These are phyloP conservation scores for Chrysomela aeneicollis DNA, from an alignment of 2,888 invertebrate species.

Conservation along the genomic window DNA sequence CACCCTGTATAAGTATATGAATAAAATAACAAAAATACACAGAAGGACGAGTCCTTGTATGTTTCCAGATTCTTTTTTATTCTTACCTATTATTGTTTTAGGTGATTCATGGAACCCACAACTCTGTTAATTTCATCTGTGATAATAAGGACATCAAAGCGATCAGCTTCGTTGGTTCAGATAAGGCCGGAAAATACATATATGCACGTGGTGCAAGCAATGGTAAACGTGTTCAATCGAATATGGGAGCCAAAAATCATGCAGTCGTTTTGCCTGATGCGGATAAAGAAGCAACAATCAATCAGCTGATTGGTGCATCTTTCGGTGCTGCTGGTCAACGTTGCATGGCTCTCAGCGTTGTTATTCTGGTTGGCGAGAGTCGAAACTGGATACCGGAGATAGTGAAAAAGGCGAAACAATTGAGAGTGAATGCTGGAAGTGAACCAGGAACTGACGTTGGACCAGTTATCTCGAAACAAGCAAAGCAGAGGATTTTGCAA, in stretches of 20 bases:
- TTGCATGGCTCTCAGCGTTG: constrained; percentile 98
- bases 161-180: constrained; percentile 98
- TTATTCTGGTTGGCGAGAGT: constrained; percentile 88
- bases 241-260: constrained; percentile 99
- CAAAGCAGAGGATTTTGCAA: constrained; percentile 83
- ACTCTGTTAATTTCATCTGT: constrained; percentile 96
- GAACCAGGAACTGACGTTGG: constrained; percentile 83
- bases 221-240: constrained; percentile 93
- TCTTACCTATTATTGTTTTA: constrained; percentile 47
- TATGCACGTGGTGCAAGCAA: constrained; percentile 89
- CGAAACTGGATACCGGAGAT: constrained; percentile 94
- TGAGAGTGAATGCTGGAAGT: constrained; percentile 90
- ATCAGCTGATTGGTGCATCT: constrained; percentile 85
- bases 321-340: constrained; percentile 99
- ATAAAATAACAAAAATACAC: too few species aligned
- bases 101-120: constrained; percentile 94
- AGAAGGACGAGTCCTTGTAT: too few species aligned
- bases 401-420: constrained; percentile 77
- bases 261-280: constrained; percentile 97
- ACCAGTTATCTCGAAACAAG: constrained; percentile 92
- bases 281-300: constrained; percentile 94
- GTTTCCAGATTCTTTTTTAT: too few species aligned
- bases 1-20: too few species aligned
- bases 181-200: constrained; percentile 94
- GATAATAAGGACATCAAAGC: constrained; percentile 95